Evolutionary conservation across 2,888 invertebrate genomes (phyloP), one percentile per base, ranked within the genome.

Genomic region (Drosophila mercatorum): DNA sequence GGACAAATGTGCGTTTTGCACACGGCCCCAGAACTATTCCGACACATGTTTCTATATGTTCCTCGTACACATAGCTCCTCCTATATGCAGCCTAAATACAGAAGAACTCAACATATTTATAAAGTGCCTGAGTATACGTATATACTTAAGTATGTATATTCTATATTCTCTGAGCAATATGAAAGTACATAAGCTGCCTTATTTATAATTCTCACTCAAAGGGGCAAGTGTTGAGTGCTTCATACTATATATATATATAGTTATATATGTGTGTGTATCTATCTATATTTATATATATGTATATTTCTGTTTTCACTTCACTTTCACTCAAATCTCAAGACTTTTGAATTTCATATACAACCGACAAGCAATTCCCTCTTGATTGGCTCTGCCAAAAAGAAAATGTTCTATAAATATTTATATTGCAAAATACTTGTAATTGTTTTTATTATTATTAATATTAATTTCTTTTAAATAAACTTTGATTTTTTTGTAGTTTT

Each of bases 371-470:
- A 71, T 75, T 75, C 70, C 76, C 76, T 74, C 43, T 36, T 73
- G 62, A 76, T 79, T 85, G 81, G 84, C 81, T 70, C 57, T 83
- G 87, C 74, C 85, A 79, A 47, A 88, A 83, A 71, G 78, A 82
- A 85, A 88, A 82, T 86, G 78, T 59, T 80, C 85, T 88, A 84
- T 75, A 87, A 77, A 89, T 84, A 89, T 72, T 57, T 63, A 68
- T 55, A 79, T 83, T 89, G 84, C 84, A 87, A 88, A 85, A 88
- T 89, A 87, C 77, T 89, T 84, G 88, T 80, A 85, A 88, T 80
- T 84, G 68, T 76, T 83, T 75, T 87, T 82, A 83, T 88, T 88
- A 79, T 81, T 72, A 77, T 41, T 81, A 17, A 17, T 17, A 59
- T 51, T 66, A 68, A 78, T 67, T 60, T 34, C 31, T 68, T 80